Conservation (phyloP, 2,113 vertebrate genomes). For the Fulmarus glacialis region DNA sequence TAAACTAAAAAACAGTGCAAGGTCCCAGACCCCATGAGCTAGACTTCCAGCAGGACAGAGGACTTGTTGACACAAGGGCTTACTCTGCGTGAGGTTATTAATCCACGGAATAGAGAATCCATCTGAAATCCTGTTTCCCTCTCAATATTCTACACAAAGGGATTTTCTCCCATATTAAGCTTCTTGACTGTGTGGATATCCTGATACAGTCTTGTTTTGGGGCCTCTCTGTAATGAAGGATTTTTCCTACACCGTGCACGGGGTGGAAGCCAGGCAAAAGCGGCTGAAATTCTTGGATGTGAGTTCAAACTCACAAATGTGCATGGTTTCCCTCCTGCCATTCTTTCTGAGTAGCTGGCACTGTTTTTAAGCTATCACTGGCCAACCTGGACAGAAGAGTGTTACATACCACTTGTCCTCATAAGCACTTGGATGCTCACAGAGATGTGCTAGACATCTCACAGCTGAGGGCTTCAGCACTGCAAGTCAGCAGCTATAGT, state of each 20-base stretch:
- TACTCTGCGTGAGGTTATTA: background rate
- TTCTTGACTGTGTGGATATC: fast-evolving
- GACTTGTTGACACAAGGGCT: background rate
- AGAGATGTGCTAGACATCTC: constrained; percentile 12
- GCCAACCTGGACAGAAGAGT: background rate
- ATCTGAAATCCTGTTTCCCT: background rate
- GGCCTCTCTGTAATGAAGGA: background rate
- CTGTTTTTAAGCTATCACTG: background rate
- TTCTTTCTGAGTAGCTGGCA: background rate
- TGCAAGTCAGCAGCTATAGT: constrained; percentile 19
- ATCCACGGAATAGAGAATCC: background rate
- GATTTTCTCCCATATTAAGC: background rate
- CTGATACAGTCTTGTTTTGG: background rate
- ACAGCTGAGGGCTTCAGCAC: background rate
- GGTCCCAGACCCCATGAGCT: background rate
- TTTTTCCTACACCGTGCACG: background rate
- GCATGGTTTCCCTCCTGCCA: background rate
- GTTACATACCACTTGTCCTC: background rate
- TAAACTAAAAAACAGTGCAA: background rate
- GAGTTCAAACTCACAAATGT: background rate
- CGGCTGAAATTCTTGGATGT: background rate
- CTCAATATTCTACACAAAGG: background rate
- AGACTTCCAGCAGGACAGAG: background rate
- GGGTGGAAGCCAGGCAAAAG: background rate
- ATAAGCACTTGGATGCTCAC: background rate